Base-by-base conservation (phyloP, 1,140 invertebrate genomes). In the Drosophila obscura region DNA sequence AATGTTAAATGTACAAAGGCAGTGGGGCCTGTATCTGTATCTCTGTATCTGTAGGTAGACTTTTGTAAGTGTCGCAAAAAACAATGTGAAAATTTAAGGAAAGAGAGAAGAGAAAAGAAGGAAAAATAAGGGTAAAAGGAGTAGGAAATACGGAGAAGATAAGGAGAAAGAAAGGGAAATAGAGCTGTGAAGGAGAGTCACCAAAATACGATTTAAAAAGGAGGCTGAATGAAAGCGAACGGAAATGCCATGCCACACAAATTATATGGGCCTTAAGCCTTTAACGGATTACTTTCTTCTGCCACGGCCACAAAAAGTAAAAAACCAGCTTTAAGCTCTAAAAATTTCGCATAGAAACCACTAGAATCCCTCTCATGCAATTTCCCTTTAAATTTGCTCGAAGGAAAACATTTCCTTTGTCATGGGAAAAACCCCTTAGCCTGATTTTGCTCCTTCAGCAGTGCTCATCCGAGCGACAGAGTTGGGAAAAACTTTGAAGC, bases 151-250 rank as follows among this genome's bases (percentile, higher is more conserved):
- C 1, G 4, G 4, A 11, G 11, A 1, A 13, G 13, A 35, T 3
- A 2, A 35, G 31, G 3, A 35, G 0, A 35, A 35, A 11, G 9
- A 28, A 28, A 28, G 26, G 5, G 26, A 28, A 28, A 6, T 28
- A 28, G 7, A 28, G 26, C 0, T 7, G 26, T 1, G 5, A 13
- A 39, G 9, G 3, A 11, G 35, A 39, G 35, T 2, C 11, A 39
- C 39, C 39, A 28, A 58, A 16, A 28, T 9, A 2, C 39, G 45
- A 43, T 5, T 15, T 13, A 65, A 41, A 45, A 41, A 22, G 19
- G 35, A 53, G 43, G 48, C 28, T 35, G 3, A 66, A 66, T 66
- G 61, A 66, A 66, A 66, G 61, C 46, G 64, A 66, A 66, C 35
- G 64, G 61, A 66, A 66, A 66, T 13, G 50, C 16, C 57, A 66